Evolutionary conservation across 2,888 invertebrate species (phyloP).

Genomic region (Cataglyphis cursor): DNA sequence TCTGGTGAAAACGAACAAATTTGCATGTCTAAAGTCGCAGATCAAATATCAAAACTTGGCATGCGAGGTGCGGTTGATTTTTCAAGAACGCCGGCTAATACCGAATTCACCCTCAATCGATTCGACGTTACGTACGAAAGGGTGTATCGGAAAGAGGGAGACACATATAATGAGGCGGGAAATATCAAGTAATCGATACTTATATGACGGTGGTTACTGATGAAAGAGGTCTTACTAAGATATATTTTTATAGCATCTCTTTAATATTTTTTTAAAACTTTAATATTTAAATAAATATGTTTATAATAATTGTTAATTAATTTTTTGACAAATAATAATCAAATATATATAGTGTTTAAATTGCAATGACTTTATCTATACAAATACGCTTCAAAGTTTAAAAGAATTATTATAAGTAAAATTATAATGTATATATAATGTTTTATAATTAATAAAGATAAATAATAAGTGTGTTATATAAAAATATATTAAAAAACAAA

Average conservation of each 20-base stretch:
- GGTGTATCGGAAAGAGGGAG: neutral
- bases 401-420: neutral
- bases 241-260: neutral
- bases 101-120: neutral
- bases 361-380: neutral
- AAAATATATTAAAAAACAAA: neutral
- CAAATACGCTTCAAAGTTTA: neutral
- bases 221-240: neutral
- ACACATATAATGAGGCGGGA: constrained; percentile 32
- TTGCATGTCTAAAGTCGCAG: neutral
- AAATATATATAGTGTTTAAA: neutral
- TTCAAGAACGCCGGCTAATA: neutral
- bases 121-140: constrained; percentile 33
- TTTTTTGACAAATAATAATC: neutral
- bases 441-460: neutral
- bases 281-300: neutral
- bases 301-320: neutral
- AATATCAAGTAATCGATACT: constrained; percentile 67
- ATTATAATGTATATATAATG: neutral
- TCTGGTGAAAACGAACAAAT: constrained; percentile 88
- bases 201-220: constrained; percentile 44
- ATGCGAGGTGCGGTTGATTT: neutral
- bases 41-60: neutral
- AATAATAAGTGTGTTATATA: neutral
- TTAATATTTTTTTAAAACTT: neutral